These are phyloP conservation scores for Ictalurus punctatus DNA, from an alignment of 2,113 vertebrate species.

Conservation along the genomic window DNA sequence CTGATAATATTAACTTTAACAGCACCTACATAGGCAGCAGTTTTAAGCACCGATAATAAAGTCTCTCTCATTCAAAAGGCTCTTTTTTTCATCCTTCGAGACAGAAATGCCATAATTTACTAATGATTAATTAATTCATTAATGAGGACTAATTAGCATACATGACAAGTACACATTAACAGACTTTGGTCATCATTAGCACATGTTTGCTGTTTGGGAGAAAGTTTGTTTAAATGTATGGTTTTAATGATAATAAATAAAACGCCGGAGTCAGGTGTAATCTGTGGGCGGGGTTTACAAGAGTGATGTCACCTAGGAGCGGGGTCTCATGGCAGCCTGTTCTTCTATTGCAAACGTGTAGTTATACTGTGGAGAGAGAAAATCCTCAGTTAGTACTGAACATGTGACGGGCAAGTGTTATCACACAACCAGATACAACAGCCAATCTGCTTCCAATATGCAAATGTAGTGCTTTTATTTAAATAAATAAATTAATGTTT, in stretches of 20 bases:
- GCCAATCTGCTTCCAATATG: not conserved
- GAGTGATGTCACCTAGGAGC: slow-evolving; percentile 50
- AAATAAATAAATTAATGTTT: too few species aligned
- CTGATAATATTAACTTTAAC: not conserved
- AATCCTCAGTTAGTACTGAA: not conserved
- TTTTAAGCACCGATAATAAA: not conserved
- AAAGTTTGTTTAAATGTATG: not conserved
- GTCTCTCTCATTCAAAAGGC: not conserved
- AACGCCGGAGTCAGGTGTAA: not conserved
- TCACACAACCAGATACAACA: not conserved
- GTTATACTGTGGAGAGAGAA: slow-evolving; percentile 63
- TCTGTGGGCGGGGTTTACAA: not conserved
- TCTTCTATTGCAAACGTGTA: slow-evolving; percentile 74
- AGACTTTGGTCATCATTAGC: not conserved
- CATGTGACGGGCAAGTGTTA: not conserved
- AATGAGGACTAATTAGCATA: not conserved
- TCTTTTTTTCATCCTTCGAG: not conserved
- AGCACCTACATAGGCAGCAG: not conserved
- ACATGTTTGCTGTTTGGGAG: not conserved
- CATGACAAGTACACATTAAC: not conserved
- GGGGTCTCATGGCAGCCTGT: slow-evolving; percentile 62
- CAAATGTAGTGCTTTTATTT: not conserved
- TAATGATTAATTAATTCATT: too few species aligned
- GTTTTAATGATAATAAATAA: not conserved
- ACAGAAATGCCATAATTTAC: not conserved